phyloP scores from a whole-genome alignment of 2,113 vertebrate species.

The Aleadryas rufinucha region DNA sequence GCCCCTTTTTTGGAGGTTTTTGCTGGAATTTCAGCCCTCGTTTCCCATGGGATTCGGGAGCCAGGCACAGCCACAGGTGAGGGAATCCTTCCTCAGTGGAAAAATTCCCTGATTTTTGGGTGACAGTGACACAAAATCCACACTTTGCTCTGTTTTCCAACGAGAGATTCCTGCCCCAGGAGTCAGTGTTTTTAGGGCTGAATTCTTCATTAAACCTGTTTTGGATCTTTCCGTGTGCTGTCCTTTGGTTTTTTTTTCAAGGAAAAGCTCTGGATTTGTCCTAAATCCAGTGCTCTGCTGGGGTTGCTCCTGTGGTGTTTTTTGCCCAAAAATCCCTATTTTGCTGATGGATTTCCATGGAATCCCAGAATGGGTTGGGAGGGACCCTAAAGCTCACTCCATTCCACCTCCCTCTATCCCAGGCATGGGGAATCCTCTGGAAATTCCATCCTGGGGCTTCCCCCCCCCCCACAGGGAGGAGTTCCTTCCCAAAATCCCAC shows the following conservation, averaged over 20 bases:
- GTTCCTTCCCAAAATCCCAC: background rate
- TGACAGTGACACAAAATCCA: background rate
- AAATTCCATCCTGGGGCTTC: background rate
- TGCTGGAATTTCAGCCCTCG: background rate
- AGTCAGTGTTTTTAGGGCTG: background rate
- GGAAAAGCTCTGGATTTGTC: background rate
- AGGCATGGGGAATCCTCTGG: background rate
- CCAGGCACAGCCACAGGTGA: too few relatives aligned
- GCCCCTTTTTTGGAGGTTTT: background rate
- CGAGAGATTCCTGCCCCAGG: background rate
- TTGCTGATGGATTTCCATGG: background rate
- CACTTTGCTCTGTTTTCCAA: background rate
- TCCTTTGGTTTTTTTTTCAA: background rate
- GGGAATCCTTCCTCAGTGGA: background rate
- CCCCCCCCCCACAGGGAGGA: background rate
- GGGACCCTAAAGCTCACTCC: background rate
- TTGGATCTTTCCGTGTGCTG: rapidly evolving
- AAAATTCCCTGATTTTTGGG: background rate
- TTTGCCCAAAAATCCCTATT: too few relatives aligned
- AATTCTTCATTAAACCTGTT: background rate
- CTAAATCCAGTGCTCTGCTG: background rate
- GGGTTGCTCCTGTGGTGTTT: rapidly evolving
- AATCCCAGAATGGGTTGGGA: background rate
- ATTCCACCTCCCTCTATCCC: background rate
- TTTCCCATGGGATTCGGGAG: background rate